Conservation (phyloP, 2,113 vertebrate species). For the Haemorhous mexicanus region DNA sequence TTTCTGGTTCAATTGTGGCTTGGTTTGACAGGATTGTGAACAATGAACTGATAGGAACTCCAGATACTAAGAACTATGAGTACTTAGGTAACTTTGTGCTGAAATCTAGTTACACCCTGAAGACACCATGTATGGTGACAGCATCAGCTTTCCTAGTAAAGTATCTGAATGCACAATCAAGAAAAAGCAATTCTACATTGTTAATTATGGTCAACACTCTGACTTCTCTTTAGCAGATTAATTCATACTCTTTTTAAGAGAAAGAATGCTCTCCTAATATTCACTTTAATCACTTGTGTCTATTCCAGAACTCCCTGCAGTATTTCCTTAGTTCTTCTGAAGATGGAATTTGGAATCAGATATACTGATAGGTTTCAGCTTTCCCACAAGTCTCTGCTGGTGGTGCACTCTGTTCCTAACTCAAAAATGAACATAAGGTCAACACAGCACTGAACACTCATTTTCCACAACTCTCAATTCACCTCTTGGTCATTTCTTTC, state of each 20-base stretch:
- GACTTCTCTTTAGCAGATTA: neutral
- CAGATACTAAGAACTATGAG: neutral
- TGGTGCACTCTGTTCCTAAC: neutral
- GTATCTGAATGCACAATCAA: neutral
- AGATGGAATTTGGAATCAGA: neutral
- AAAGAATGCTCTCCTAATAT: neutral
- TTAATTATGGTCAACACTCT: neutral
- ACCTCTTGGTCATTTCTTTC: neutral
- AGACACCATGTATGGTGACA: neutral
- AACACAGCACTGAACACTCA: neutral
- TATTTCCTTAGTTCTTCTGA: neutral
- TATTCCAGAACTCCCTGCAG: neutral
- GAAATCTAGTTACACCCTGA: neutral
- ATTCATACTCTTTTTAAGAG: neutral
- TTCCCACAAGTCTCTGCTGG: neutral
- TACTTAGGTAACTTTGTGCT: neutral
- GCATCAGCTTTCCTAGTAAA: neutral
- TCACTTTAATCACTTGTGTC: neutral
- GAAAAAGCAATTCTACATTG: neutral
- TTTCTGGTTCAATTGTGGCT: neutral
- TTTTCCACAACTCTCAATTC: neutral
- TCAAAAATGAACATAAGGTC: neutral
- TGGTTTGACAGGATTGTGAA: neutral
- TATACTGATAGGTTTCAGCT: neutral
- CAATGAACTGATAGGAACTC: neutral